Evolutionary conservation across 2,888 invertebrate species (phyloP).

Genomic region (Caenorhabditis sp.): DNA sequence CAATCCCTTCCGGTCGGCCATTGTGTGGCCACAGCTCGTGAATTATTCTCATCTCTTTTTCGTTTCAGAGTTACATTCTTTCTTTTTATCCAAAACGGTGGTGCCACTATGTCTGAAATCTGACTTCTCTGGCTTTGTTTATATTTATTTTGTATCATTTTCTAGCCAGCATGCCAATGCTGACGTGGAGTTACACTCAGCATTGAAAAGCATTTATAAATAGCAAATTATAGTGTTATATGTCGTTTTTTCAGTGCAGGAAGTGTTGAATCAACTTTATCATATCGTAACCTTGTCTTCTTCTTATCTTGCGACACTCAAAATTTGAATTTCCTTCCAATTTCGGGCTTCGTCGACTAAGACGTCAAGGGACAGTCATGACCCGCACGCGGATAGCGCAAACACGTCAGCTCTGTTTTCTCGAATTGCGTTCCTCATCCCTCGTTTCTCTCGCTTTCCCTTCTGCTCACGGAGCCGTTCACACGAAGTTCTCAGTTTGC

Average conservation of each 20-base stretch:
- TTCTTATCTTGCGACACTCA: not conserved
- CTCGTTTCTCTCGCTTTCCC: conserved; percentile 22
- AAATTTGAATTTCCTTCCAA: not conserved
- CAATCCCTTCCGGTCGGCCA: not conserved
- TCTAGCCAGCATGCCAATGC: no score
- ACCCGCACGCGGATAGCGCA: conserved; percentile 29
- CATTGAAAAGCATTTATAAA: no score
- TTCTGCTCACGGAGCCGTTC: conserved; percentile 7
- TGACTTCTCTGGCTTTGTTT: no score
- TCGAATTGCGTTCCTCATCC: conserved; percentile 35
- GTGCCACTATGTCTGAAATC: no score
- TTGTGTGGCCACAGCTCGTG: no score
- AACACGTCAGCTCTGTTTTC: conserved; percentile 53
- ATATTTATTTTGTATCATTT: no score
- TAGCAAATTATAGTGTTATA: no score
- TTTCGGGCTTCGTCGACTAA: not conserved
- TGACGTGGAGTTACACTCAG: no score
- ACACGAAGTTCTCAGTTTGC: not conserved
- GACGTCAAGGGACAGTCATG: conserved; percentile 7
- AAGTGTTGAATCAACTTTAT: no score
- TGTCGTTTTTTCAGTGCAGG: not conserved
- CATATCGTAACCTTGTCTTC: not conserved
- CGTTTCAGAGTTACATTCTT: no score
- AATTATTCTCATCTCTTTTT: not conserved
- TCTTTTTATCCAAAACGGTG: no score